Conservation (phyloP, 2,888 invertebrate genomes). For the Periphyllus acericola region DNA sequence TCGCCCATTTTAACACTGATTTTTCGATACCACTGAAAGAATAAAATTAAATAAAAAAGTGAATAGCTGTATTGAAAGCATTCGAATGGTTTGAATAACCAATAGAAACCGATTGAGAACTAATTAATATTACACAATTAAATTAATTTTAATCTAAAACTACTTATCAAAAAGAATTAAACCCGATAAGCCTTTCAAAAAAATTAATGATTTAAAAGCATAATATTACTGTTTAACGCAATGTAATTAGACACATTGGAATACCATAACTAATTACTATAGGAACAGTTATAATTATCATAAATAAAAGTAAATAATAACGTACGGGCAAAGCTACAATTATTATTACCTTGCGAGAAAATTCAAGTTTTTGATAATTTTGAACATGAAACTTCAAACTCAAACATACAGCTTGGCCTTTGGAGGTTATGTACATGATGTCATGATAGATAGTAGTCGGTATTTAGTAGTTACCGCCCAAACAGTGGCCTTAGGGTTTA, state of each 20-base stretch:
- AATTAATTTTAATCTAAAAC: conserved; percentile 2
- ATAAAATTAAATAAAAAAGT: not conserved
- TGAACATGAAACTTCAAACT: too few relatives aligned
- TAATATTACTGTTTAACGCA: not conserved
- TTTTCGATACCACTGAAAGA: conserved; percentile 65
- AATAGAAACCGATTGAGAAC: not conserved
- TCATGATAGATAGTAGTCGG: too few relatives aligned
- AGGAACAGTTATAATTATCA: not conserved
- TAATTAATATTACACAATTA: not conserved
- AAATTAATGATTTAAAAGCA: not conserved
- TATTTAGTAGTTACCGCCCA: too few relatives aligned
- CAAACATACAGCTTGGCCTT: too few relatives aligned
- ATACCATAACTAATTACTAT: too few relatives aligned
- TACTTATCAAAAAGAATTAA: not conserved
- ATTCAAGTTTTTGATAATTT: too few relatives aligned
- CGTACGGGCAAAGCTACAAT: too few relatives aligned
- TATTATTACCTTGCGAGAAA: too few relatives aligned
- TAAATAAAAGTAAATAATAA: too few relatives aligned
- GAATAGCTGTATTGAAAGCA: not conserved
- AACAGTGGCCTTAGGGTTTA: too few relatives aligned
- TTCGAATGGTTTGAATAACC: not conserved
- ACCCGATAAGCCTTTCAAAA: conserved; percentile 3
- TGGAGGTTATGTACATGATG: too few relatives aligned
- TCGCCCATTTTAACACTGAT: conserved; percentile 66
- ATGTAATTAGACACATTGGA: not conserved